A percentile compares a stretch with the other conserved stretches of the same genome.
Evolutionary conservation across 23 tunicate genomes (phyloP).

Genomic region (Aplidium turbinatum): DNA sequence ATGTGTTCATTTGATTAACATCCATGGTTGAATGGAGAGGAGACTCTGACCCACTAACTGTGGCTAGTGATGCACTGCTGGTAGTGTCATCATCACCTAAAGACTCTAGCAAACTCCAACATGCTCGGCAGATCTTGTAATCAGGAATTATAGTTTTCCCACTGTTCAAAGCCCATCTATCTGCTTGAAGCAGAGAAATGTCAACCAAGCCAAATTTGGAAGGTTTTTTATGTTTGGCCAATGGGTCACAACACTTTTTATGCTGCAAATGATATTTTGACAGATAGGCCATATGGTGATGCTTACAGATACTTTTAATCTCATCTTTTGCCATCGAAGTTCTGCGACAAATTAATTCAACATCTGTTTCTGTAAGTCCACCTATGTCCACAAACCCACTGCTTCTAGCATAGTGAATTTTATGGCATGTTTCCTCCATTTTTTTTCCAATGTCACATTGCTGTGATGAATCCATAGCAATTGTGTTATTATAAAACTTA

Average conservation of each 20-base stretch:
- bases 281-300: too few species aligned
- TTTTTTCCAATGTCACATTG: not conserved
- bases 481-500: too few species aligned
- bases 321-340: not conserved
- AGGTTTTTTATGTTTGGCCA: slow-evolving; percentile 13
- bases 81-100: slow-evolving; percentile 25
- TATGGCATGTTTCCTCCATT: not conserved
- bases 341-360: not conserved
- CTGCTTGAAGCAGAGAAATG: slow-evolving; percentile 29
- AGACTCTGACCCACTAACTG: slow-evolving; percentile 27
- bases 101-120: slow-evolving; percentile 22
- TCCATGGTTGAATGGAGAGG: slow-evolving; percentile 25
- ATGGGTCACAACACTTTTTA: slow-evolving; percentile 7
- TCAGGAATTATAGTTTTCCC: slow-evolving; percentile 20
- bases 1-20: slow-evolving; percentile 16
- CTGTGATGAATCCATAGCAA: not conserved
- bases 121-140: slow-evolving; percentile 39
- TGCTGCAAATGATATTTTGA: not conserved
- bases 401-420: slow-evolving; percentile 1
- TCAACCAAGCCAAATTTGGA: slow-evolving; percentile 13
- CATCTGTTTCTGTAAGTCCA: not conserved
- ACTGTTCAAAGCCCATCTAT: slow-evolving; percentile 15
- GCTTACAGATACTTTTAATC: slow-evolving; percentile 1
- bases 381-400: too few species aligned
- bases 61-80: slow-evolving; percentile 25